Evolutionary conservation across 2,888 invertebrate genomes (phyloP).

Genomic region (Eristalis intricaria): DNA sequence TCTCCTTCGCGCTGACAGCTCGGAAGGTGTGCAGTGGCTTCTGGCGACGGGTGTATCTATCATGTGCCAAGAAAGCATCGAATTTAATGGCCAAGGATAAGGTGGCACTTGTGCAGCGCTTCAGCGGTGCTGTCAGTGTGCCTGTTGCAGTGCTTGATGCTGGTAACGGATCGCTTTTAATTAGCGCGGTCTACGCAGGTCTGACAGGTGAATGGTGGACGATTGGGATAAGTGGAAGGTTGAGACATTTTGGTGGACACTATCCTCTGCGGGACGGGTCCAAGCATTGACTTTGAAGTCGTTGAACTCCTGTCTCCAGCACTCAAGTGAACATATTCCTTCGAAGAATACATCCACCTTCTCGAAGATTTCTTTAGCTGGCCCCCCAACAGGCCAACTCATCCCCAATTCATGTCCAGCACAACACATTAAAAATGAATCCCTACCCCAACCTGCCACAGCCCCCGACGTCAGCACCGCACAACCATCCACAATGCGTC

Average conservation of each 20-base stretch:
- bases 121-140: background rate
- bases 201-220: background rate
- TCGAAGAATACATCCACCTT: background rate
- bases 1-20: background rate
- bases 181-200: background rate
- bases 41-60: slow-evolving; percentile 13
- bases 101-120: background rate
- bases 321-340: background rate
- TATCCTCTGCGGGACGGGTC: too few species aligned
- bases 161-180: slow-evolving; percentile 9
- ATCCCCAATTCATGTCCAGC: background rate
- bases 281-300: too few species aligned
- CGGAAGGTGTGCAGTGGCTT: background rate
- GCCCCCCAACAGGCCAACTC: background rate
- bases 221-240: background rate
- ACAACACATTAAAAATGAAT: background rate
- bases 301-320: too few species aligned
- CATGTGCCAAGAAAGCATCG: background rate
- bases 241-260: too few species aligned
- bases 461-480: background rate
- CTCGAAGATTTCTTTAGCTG: background rate
- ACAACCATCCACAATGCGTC: background rate
- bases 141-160: background rate
- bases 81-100: slow-evolving; percentile 20
- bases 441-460: background rate